Base-by-base conservation (phyloP, 2,888 invertebrate species). In the Venusia cambrica region DNA sequence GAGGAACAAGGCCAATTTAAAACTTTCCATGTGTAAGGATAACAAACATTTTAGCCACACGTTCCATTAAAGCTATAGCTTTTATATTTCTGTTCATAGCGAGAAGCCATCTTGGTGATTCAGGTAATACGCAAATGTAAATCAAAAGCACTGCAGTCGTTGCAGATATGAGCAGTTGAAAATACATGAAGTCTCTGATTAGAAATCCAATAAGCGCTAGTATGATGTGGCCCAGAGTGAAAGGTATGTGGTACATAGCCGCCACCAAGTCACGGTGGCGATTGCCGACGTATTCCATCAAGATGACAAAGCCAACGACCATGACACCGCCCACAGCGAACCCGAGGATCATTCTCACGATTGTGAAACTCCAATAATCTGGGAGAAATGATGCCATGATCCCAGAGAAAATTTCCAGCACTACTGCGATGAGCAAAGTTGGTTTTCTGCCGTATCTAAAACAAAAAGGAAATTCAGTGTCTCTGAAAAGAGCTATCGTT, bases 101-200 rank as follows among this genome's bases (percentile, higher is more conserved):
- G 17, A 94, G 73, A 7, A 94, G 79, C 94, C 94, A 95, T 51
- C 94, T 88, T 0, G 94, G 94, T 0, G 93, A 92, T 78, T 95
- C 95, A 2, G 94, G 94, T 21, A 94, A 73, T 18, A 92, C 51
- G 87, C 92, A 93, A 57, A 91, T 90, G 52, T 92, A 93, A 1
- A 87, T 66, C 12, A 92, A 74, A 22, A 93, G 73, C 25, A 92
- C 48, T 8, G 88, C 55, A 17, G 85, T 88, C 0, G 84, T 78
- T 3, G 90, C 55, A 0, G 92, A 91, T 51, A 92, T 88, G 3
- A 87, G 81, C 25, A 93, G 72, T 65, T 92, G 92, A 30, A 91
- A 89, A 60, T 88, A 80, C 19, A 87, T 83, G 89, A 92, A 93
- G 44, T 91, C 89, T 22, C 92, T 88, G 26, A 92, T 85, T 17